Conservation (phyloP, 2,888 invertebrate species). For the Agrotis segetum region DNA sequence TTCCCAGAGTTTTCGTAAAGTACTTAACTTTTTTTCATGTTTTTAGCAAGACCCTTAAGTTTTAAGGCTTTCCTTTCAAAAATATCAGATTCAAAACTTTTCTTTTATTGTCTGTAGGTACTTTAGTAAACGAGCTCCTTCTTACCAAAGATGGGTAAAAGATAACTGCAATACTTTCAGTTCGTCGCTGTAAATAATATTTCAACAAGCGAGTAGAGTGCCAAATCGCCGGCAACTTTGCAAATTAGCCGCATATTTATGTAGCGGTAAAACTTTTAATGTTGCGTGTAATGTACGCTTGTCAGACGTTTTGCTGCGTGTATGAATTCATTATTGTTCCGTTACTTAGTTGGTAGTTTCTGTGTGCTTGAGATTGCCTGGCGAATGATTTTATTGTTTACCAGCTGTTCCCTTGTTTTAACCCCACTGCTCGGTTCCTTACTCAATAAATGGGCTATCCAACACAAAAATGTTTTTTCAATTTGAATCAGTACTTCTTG, state of each 20-base stretch:
- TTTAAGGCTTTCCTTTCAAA: constrained; percentile 2
- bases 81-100: constrained; percentile 32
- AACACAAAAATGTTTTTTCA: too few species aligned
- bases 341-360: constrained; percentile 54
- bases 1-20: background rate
- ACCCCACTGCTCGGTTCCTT: too few species aligned
- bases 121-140: constrained; percentile 20
- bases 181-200: constrained; percentile 62
- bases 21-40: background rate
- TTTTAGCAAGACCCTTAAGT: background rate
- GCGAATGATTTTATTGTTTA: constrained; percentile 22
- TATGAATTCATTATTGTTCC: constrained; percentile 64
- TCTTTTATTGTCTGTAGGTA: constrained; percentile 13
- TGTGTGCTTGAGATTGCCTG: constrained; percentile 25
- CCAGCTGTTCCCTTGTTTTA: too few species aligned
- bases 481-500: too few species aligned
- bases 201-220: constrained; percentile 43
- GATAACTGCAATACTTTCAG: constrained; percentile 54
- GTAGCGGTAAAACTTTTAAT: constrained; percentile 82
- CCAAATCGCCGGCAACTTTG: constrained; percentile 70
- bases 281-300: constrained; percentile 78
- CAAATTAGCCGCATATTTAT: constrained; percentile 80
- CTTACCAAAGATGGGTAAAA: constrained; percentile 40
- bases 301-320: constrained; percentile 63
- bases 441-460: too few species aligned